Evolutionary conservation across 2,797 vertebrate species (phyloP), one percentile per base, ranked within the genome.

Genomic region (Miichthys miiuy): DNA sequence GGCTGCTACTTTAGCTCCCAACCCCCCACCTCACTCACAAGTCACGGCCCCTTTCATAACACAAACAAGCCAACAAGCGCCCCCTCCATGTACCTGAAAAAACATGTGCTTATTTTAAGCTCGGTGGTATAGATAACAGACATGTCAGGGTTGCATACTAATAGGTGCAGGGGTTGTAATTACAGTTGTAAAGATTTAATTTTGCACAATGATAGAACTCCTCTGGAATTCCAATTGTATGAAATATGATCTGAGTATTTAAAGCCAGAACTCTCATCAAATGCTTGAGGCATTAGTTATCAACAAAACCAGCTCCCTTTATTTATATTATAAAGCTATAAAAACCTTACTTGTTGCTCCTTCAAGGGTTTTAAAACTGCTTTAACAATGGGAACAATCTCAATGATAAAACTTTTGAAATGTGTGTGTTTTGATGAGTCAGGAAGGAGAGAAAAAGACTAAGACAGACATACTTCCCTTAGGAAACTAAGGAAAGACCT

Each of bases 1-100:
- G 90, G 86, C 85, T 84, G 72, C 86, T 72, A 80, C 89, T 92
- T 90, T 85, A 57, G 87, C 34, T 88, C 88, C 64, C 83, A 75
- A 57, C 70, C 78, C 34, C 84, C 84, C 77, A 55, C 50, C 44
- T 71, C 9, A 11, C 71, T 81, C 72, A 76, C 44, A 61, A 76
- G 51, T 34, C 30, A 58, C 20, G 23, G 52, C n/a, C 63, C 69
- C 21, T 84, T 87, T 88, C 72, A 86, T 90, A 88, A 92, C 78
- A 89, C 74, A 90, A 89, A 86, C 84, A 90, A 74, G 71, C 84
- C 80, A 81, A 83, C 67, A 58, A 73, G 17, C 65, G 17, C 30
- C 25, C 41, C 38, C 20, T 10, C 17, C n/a, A 11, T 60, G 21
- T 46, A 62, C 23, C 68, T 75, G 55, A 75, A 87, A 84, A 85